Conservation (phyloP, 2,113 vertebrate species). For the Bothrops jararaca region DNA sequence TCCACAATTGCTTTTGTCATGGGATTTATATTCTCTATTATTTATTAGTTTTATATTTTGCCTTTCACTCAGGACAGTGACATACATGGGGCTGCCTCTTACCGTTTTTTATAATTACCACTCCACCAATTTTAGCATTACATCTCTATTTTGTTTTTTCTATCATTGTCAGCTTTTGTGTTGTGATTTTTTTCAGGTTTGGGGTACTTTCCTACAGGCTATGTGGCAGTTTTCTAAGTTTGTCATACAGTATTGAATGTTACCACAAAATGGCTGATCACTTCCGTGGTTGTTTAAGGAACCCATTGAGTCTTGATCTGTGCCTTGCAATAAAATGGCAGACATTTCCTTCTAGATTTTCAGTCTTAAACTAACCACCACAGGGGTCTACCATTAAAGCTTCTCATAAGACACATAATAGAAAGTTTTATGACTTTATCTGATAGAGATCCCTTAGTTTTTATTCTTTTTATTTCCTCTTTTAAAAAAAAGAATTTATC, state of each 20-base stretch:
- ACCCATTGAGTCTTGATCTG: not conserved
- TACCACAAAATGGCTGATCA: not conserved
- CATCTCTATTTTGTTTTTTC: not conserved
- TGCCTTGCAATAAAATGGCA: not conserved
- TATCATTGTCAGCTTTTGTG: not conserved
- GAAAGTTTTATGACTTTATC: not conserved
- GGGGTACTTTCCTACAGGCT: not conserved
- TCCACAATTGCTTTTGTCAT: not conserved
- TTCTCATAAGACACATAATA: not conserved
- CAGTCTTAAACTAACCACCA: too few relatives aligned
- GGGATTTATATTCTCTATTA: not conserved
- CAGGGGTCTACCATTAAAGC: not conserved
- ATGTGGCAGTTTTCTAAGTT: not conserved
- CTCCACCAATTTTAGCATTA: not conserved
- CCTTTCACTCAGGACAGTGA: not conserved
- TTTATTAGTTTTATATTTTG: not conserved
- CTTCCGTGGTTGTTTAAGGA: not conserved
- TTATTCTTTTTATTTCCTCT: not conserved
- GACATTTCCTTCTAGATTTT: not conserved
- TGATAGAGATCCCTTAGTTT: not conserved
- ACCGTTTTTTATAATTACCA: not conserved
- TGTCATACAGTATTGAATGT: not conserved
- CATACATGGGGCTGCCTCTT: not conserved
- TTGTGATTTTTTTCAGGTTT: not conserved
- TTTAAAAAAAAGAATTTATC: not conserved